Conservation (phyloP, 1,140 invertebrate species). For the Drosophila rhopaloa region DNA sequence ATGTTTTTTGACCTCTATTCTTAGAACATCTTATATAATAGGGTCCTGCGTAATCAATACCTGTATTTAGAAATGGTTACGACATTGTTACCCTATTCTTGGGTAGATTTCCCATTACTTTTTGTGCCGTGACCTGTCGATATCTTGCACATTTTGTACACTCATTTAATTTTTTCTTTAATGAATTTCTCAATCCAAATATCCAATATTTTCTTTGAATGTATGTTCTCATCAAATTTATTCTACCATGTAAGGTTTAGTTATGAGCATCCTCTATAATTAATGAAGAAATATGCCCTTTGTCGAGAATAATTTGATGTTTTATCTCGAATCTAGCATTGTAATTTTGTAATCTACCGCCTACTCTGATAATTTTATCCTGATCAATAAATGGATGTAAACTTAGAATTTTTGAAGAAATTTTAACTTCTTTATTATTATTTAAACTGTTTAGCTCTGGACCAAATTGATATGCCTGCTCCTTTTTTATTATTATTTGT, state of each 20-base stretch:
- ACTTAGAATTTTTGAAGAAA: background rate
- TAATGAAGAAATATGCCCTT: background rate
- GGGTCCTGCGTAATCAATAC: no score
- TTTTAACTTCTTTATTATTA: background rate
- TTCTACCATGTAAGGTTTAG: background rate
- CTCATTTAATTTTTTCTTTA: no score
- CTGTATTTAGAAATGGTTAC: no score
- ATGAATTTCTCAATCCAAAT: no score
- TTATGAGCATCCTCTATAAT: conserved; percentile 1
- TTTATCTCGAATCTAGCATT: no score
- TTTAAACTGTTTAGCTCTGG: no score
- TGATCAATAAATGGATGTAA: background rate
- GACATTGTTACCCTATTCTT: no score
- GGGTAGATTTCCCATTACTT: no score
- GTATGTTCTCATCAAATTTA: background rate
- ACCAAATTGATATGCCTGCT: background rate
- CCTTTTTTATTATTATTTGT: background rate
- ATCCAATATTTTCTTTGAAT: background rate
- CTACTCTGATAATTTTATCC: background rate
- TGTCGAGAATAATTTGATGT: background rate
- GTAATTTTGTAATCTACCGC: background rate
- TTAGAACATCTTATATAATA: no score
- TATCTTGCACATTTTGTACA: no score
- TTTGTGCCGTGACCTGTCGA: no score
- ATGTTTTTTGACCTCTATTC: no score